Conservation (phyloP, 2,113 vertebrate genomes). For the Menidia beryllina region DNA sequence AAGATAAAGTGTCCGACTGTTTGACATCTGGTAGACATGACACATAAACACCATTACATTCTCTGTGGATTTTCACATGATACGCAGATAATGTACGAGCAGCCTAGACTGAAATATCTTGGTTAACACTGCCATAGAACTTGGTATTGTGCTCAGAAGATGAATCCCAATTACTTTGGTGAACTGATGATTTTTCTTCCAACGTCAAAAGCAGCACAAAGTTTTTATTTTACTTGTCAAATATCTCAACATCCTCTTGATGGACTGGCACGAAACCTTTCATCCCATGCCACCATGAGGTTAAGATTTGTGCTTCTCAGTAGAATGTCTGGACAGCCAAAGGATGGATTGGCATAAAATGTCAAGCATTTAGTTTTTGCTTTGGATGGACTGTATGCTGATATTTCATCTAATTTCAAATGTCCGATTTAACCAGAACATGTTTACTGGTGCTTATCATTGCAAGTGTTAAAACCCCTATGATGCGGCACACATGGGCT, state of each 20-base stretch:
- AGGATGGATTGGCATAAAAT: background rate
- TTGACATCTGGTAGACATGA: constrained; percentile 51
- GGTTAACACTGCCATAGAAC: background rate
- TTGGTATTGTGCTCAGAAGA: background rate
- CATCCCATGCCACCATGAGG: background rate
- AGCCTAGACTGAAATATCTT: background rate
- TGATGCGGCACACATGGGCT: too few relatives aligned
- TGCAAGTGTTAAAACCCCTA: background rate
- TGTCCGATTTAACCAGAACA: background rate
- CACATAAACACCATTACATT: constrained; percentile 25
- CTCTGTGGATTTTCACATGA: constrained; percentile 15
- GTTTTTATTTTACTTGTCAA: constrained; percentile 7
- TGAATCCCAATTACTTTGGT: background rate
- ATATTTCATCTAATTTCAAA: background rate
- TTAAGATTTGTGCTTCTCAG: background rate
- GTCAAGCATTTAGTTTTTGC: background rate
- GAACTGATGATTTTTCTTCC: background rate
- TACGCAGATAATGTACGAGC: constrained; percentile 14
- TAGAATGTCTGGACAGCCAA: background rate
- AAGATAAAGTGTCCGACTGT: constrained; percentile 35
- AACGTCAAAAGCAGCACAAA: background rate
- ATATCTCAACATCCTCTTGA: background rate
- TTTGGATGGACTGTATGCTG: background rate
- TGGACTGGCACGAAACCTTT: background rate
- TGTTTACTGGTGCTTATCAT: background rate